Evolutionary conservation across 1,140 invertebrate genomes (phyloP).

Genomic region (Archegozetes longisetosus): DNA sequence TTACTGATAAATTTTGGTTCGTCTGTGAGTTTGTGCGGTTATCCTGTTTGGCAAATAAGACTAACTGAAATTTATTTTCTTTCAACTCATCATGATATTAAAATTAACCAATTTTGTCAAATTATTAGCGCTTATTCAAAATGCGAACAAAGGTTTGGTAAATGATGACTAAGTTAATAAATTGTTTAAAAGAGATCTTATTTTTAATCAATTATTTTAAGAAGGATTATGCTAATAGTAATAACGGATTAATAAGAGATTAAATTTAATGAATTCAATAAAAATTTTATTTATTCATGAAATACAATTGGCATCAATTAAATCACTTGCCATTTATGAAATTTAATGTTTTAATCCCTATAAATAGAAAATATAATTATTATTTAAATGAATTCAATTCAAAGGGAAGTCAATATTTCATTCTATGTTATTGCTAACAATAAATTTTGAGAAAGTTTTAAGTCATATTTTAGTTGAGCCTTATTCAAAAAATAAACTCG

Average conservation of each 20-base stretch:
- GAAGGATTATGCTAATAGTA: conserved; percentile 40
- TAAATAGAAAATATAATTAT: too few species aligned
- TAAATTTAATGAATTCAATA: background rate
- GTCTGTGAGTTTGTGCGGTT: background rate
- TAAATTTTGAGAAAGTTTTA: too few species aligned
- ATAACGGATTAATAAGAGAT: background rate
- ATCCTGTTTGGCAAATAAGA: conserved; percentile 12
- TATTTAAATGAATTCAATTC: too few species aligned
- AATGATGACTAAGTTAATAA: background rate
- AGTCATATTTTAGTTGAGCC: too few species aligned
- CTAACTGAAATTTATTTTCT: conserved; percentile 11
- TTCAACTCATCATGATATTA: background rate
- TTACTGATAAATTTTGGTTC: conserved; percentile 1
- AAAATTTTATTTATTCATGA: background rate
- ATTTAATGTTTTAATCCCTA: too few species aligned
- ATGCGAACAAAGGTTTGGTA: background rate
- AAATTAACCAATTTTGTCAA: background rate
- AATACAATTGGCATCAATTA: background rate
- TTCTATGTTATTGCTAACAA: too few species aligned
- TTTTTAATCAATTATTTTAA: conserved; percentile 2
- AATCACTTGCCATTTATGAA: too few species aligned
- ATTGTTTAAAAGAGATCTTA: background rate
- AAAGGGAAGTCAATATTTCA: too few species aligned
- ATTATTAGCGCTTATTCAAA: conserved; percentile 6
- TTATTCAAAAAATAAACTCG: too few species aligned